Evolutionary conservation across 2,888 invertebrate genomes (phyloP).

Genomic region (Hanleya hanleyi): DNA sequence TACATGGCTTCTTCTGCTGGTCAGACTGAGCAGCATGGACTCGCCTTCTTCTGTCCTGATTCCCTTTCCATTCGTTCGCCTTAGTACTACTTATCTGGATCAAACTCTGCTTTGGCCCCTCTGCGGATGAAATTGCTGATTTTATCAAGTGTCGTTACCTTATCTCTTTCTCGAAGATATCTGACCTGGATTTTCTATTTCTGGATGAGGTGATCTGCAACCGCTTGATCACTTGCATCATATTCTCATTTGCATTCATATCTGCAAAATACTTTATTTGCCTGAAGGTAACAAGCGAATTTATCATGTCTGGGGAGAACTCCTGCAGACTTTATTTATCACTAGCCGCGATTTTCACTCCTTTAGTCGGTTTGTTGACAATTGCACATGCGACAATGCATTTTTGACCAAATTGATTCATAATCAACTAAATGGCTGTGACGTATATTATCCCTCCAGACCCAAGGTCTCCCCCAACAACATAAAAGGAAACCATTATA

Average conservation of each 20-base stretch:
- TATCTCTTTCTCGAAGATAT: conserved; percentile 9
- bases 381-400: too few species aligned
- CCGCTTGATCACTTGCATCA: conserved; percentile 1
- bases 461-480: too few species aligned
- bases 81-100: too few species aligned
- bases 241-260: background rate
- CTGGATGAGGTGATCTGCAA: conserved; percentile 10
- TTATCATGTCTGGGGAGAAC: conserved; percentile 9
- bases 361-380: conserved; percentile 10
- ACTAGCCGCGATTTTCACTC: background rate
- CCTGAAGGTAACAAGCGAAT: conserved; percentile 9
- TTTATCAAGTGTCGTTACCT: background rate
- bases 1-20: background rate
- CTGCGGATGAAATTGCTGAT: conserved; percentile 14
- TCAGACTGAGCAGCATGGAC: background rate
- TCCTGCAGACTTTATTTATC: conserved; percentile 2
- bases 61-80: too few species aligned
- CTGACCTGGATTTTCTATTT: background rate
- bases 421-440: conserved; percentile 6
- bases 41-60: too few species aligned
- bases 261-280: background rate
- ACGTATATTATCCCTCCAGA: conserved; percentile 11
- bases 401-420: conserved; percentile 17
- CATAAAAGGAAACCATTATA: too few species aligned
- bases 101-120: conserved; percentile 12